Evolutionary conservation across 2,797 vertebrate genomes (phyloP), one percentile per base, ranked within the genome.

Genomic region (Zenarchopterus dispar): DNA sequence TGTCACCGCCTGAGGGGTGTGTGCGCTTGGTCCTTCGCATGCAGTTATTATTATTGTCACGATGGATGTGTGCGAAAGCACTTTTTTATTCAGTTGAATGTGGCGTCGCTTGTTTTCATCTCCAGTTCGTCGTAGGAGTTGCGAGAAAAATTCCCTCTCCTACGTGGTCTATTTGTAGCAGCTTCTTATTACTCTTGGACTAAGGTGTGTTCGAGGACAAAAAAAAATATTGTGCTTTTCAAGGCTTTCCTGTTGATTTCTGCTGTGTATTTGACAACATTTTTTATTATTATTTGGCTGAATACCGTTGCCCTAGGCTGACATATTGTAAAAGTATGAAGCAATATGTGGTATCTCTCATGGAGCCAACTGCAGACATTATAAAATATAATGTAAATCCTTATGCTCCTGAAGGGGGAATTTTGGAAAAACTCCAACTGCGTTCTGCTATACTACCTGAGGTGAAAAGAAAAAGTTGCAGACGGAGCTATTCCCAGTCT

Each of bases 191-290:
- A 77, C 53, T 68, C 42, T 53, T 11, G 9, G 56, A 62, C 74
- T 79, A 75, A 71, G 68, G 73, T 84, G 81, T 50, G 26, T 68
- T 73, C 0, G 21, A 5, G 19, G 19, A 18, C 10, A 45, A 45
- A 21, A 19, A 39, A 62, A 69, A 77, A 79, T 59, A 6, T 0
- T 33, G 6, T 13, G 56, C 19, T 42, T 44, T 39, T 80, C 71
- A 67, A 84, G 66, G 74, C 62, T 74, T 67, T 50, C 43, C 16
- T 52, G 74, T 82, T 54, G 73, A 77, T 86, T 77, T 67, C 36
- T 50, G 17, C 41, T 16, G 31, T 4, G 1, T 16, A 17, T 49
- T 42, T 33, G 45, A 63, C 54, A 67, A 48, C 53, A 42, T 62
- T 79, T 75, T 15, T 53, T 72, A 44, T 67, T 67, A 39, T 78